A percentile compares a stretch with the other conserved stretches of the same genome.
Conservation (phyloP, 2,113 vertebrate species). For the Accipiter virgatus region DNA sequence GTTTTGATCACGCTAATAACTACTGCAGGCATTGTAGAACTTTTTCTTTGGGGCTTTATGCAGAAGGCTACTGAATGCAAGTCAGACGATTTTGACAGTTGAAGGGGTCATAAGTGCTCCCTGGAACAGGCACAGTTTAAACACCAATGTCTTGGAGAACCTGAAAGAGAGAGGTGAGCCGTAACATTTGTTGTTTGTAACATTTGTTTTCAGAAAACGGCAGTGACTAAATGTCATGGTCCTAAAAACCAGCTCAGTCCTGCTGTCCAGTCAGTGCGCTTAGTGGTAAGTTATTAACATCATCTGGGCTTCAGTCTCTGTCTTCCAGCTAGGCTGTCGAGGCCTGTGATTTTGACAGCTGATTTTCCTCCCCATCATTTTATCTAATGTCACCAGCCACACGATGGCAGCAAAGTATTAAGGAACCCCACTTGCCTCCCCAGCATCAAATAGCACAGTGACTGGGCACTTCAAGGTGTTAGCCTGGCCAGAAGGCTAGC, state of each 20-base stretch:
- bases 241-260: neutral
- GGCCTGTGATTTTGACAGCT: neutral
- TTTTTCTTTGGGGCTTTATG: neutral
- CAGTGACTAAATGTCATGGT: neutral
- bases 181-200: neutral
- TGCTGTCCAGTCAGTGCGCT: neutral
- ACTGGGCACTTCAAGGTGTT: neutral
- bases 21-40: neutral
- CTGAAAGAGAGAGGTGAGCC: neutral
- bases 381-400: conserved; percentile 13
- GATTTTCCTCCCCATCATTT: neutral
- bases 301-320: neutral
- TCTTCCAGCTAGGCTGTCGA: neutral
- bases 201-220: neutral
- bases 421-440: neutral
- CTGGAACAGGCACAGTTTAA: neutral
- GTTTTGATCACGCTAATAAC: neutral
- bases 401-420: conserved; percentile 54
- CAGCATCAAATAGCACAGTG: neutral
- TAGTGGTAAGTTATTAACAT: neutral
- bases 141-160: neutral
- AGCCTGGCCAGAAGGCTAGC: neutral
- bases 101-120: neutral
- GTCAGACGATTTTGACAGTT: neutral
- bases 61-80: neutral